phyloP scores from a whole-genome alignment of 2,797 vertebrate species.

The Platyrinchus mystaceus region DNA sequence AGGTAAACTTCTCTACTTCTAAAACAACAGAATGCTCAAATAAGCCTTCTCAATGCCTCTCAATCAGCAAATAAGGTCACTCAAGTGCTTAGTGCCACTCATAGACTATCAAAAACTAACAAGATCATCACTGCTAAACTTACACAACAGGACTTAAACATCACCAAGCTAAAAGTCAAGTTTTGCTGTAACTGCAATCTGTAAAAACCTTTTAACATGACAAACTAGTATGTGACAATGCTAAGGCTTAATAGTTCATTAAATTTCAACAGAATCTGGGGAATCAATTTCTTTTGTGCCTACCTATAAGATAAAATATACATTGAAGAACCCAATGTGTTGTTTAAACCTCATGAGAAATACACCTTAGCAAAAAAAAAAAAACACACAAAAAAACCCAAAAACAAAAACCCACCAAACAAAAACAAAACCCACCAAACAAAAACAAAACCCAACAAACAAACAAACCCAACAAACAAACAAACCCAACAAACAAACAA shows the following conservation, averaged over 20 bases:
- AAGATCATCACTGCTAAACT: background rate
- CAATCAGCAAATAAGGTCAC: background rate
- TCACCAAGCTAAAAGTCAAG: background rate
- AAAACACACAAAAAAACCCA: background rate
- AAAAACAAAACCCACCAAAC: too few species aligned
- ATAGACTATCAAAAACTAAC: background rate
- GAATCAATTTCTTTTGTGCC: background rate
- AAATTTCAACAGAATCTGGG: background rate
- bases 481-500: too few species aligned
- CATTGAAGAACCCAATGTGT: background rate
- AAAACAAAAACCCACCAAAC: too few species aligned
- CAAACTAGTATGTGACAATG: background rate
- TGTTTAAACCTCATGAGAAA: background rate
- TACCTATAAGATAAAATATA: background rate
- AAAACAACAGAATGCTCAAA: background rate
- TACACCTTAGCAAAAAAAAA: rapidly evolving
- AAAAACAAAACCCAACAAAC: too few species aligned
- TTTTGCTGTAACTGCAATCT: background rate
- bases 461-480: too few species aligned
- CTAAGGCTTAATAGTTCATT: background rate
- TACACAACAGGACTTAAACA: background rate
- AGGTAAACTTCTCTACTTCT: background rate
- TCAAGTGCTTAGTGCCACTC: background rate
- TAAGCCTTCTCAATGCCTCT: background rate
- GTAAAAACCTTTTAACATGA: background rate